A percentile compares a stretch with the other conserved stretches of the same genome.
phyloP scores from a whole-genome alignment of 2,113 vertebrate species.

The Varanus salvator region DNA sequence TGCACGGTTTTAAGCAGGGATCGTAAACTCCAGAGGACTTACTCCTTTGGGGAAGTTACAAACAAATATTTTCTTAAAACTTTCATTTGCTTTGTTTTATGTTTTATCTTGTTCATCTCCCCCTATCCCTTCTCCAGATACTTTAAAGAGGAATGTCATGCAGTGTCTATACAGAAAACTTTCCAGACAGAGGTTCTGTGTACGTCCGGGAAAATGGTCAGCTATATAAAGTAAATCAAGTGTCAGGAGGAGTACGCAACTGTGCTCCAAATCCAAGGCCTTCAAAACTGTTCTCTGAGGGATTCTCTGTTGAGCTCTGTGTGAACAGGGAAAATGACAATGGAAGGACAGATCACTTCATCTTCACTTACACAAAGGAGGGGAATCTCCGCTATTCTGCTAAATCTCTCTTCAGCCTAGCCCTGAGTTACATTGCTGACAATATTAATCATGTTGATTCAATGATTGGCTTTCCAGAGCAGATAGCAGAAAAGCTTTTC shows the following conservation, averaged over 20 bases:
- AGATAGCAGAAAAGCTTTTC: slow-evolving; percentile 93
- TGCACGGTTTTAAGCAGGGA: background rate
- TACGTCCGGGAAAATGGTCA: slow-evolving; percentile 90
- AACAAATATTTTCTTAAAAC: background rate
- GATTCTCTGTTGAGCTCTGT: slow-evolving; percentile 83
- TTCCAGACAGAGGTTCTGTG: slow-evolving; percentile 77
- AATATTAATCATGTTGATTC: slow-evolving; percentile 94
- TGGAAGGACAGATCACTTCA: slow-evolving; percentile 87
- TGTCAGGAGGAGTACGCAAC: slow-evolving; percentile 69
- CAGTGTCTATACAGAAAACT: slow-evolving; percentile 71
- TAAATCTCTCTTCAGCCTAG: slow-evolving; percentile 91
- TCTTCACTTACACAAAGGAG: slow-evolving; percentile 91
- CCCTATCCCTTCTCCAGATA: slow-evolving; percentile 32
- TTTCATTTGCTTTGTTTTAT: slow-evolving; percentile 14
- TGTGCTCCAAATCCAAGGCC: slow-evolving; percentile 74
- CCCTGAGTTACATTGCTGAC: slow-evolving; percentile 89
- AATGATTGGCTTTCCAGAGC: slow-evolving; percentile 93
- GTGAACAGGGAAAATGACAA: slow-evolving; percentile 78
- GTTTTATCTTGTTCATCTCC: slow-evolving; percentile 9
- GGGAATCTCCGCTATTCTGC: slow-evolving; percentile 91
- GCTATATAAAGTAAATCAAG: slow-evolving; percentile 80
- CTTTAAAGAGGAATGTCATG: slow-evolving; percentile 75
- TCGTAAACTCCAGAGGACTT: fast-evolving
- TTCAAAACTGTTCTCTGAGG: slow-evolving; percentile 81
- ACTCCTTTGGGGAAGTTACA: background rate